These are phyloP conservation scores for Larimichthys crocea DNA, from an alignment of 2,113 vertebrate genomes.

Conservation along the genomic window DNA sequence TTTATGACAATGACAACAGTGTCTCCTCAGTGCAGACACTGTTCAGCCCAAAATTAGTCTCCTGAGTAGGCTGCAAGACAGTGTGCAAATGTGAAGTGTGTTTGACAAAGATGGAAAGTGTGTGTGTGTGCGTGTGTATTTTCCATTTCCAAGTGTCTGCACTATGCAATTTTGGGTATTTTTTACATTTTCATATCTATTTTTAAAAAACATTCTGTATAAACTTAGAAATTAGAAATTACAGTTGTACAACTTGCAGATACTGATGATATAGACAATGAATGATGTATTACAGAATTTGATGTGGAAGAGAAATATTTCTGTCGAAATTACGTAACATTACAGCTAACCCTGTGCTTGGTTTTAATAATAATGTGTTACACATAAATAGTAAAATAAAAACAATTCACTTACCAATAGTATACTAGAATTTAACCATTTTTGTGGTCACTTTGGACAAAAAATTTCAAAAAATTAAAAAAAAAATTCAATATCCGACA, in stretches of 20 bases:
- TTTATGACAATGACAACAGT: neutral
- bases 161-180: neutral
- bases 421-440: neutral
- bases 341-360: neutral
- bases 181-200: neutral
- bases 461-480: no score
- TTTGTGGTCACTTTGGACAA: neutral
- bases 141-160: neutral
- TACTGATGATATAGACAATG: no score
- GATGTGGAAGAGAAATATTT: neutral
- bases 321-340: neutral
- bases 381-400: neutral
- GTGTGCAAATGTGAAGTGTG: neutral
- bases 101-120: neutral
- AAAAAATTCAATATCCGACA: neutral
- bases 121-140: neutral
- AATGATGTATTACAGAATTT: neutral
- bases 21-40: constrained; percentile 8
- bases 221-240: neutral
- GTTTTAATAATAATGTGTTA: neutral
- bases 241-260: neutral
- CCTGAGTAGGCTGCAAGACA: neutral
- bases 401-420: neutral
- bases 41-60: constrained; percentile 4
- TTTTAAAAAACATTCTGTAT: neutral